Conservation (phyloP, 2,888 invertebrate species). For the Adelphocoris suturalis region DNA sequence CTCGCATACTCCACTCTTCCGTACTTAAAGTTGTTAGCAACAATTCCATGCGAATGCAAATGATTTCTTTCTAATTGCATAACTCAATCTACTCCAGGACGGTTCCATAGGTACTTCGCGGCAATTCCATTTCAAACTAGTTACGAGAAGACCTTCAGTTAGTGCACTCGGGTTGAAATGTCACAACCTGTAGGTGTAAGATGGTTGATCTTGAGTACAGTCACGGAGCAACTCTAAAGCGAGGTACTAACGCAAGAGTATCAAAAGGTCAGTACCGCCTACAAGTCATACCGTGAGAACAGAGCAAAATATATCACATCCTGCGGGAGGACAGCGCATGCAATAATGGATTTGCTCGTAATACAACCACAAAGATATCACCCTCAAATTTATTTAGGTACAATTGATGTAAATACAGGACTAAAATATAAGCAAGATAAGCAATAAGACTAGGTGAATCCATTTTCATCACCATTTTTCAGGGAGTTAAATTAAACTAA, state of each 20-base stretch:
- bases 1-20: background rate
- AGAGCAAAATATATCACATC: too few relatives aligned
- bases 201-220: constrained; percentile 46
- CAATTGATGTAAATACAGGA: too few relatives aligned
- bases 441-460: too few relatives aligned
- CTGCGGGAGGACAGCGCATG: too few relatives aligned
- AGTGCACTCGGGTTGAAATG: background rate
- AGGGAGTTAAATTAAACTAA: too few relatives aligned
- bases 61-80: background rate
- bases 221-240: constrained; percentile 26
- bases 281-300: background rate
- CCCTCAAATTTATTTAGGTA: too few relatives aligned
- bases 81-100: background rate
- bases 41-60: background rate
- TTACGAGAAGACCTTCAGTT: background rate
- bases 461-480: too few relatives aligned
- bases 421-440: too few relatives aligned
- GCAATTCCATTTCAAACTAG: background rate
- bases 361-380: too few relatives aligned
- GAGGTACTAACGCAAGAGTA: constrained; percentile 28
- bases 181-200: background rate
- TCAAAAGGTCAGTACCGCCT: background rate
- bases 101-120: background rate
- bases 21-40: background rate
- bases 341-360: too few relatives aligned